Evolutionary conservation across 2,113 vertebrate genomes (phyloP).

Genomic region (Dicentrarchus labrax): DNA sequence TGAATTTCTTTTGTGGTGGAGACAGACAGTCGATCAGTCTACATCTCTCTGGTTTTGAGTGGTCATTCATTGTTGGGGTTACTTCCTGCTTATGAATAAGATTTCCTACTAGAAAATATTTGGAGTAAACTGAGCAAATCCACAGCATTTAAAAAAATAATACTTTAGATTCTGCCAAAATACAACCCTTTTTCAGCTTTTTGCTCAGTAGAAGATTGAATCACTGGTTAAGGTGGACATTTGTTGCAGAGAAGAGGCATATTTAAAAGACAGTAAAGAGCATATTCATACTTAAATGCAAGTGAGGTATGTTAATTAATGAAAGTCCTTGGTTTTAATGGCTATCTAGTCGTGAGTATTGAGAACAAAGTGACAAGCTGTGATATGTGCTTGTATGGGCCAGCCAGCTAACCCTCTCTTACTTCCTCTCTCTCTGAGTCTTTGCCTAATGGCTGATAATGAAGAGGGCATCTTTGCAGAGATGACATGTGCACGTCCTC

Average conservation of each 20-base stretch:
- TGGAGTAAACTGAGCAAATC: not conserved
- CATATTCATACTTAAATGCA: constrained; percentile 19
- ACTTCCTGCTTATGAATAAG: not conserved
- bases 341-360: constrained; percentile 25
- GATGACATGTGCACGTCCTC: constrained; percentile 70
- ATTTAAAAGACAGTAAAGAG: constrained; percentile 52
- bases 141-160: not conserved
- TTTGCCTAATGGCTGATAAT: constrained; percentile 79
- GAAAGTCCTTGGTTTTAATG: constrained; percentile 64
- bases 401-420: constrained; percentile 59
- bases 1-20: constrained; percentile 7
- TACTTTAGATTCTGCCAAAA: not conserved
- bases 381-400: constrained; percentile 60
- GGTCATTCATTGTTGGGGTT: constrained; percentile 9
- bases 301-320: constrained; percentile 53
- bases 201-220: constrained; percentile 15
- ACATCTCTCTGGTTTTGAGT: constrained; percentile 3
- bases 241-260: constrained; percentile 16
- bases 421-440: constrained; percentile 45
- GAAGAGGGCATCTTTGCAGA: constrained; percentile 76
- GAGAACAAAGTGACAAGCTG: constrained; percentile 54
- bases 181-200: not conserved
- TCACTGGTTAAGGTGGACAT: not conserved
- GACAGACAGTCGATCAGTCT: constrained; percentile 16
- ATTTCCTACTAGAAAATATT: not conserved